phyloP scores from a whole-genome alignment of 2,888 invertebrate genomes.

The Macrophya annulata region DNA sequence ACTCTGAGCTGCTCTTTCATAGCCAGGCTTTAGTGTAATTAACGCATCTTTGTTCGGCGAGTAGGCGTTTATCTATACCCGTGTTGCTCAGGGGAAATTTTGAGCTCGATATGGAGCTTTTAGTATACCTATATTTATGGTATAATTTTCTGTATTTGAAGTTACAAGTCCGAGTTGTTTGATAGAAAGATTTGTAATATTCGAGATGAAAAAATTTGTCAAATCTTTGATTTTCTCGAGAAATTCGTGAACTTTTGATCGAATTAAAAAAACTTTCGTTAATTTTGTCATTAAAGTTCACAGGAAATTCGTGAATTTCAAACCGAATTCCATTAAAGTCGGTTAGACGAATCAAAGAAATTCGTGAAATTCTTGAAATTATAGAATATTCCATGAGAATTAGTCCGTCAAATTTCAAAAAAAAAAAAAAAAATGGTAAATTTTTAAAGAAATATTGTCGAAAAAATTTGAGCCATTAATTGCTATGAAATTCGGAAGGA shows the following conservation, averaged over 20 bases:
- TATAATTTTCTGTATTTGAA: background rate
- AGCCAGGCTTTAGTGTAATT: slow-evolving; percentile 10
- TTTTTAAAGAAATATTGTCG: background rate
- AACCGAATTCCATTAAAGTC: background rate
- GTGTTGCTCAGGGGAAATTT: background rate
- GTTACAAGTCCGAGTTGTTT: no score
- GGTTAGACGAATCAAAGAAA: background rate
- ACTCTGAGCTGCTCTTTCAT: slow-evolving; percentile 18
- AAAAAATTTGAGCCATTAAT: background rate
- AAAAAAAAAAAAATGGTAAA: background rate
- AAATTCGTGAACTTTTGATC: background rate
- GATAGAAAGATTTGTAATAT: no score
- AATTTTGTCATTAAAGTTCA: background rate
- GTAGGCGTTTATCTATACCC: slow-evolving; percentile 2
- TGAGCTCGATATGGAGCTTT: background rate
- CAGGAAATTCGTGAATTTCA: background rate
- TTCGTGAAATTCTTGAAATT: background rate
- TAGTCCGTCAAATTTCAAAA: background rate
- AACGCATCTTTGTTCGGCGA: slow-evolving; percentile 5
- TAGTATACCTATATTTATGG: background rate
- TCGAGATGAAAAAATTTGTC: background rate
- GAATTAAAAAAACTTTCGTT: background rate
- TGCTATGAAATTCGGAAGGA: background rate
- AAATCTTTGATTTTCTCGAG: background rate
- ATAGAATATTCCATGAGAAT: background rate